phyloP scores from a whole-genome alignment of 2,113 vertebrate genomes.

The Gymnarchus niloticus region DNA sequence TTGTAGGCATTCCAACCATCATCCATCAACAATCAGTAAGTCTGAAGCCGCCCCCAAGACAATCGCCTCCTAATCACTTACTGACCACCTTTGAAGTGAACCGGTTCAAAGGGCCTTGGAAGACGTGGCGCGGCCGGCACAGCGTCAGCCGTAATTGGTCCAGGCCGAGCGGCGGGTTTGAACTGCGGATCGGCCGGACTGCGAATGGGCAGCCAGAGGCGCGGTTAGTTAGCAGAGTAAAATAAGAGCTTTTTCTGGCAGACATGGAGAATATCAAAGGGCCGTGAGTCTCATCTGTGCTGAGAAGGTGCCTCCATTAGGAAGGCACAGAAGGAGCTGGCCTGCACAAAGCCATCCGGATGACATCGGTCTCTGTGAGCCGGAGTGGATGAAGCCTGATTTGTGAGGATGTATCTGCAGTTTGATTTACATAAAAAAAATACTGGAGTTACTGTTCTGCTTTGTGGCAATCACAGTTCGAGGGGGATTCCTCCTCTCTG shows the following conservation, averaged over 20 bases:
- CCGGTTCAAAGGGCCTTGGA: constrained; percentile 76
- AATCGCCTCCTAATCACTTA: constrained; percentile 66
- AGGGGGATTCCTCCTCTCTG: neutral
- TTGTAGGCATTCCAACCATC: constrained; percentile 36
- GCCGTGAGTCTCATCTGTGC: constrained; percentile 47
- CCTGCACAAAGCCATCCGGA: neutral
- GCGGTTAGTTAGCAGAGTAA: constrained; percentile 69
- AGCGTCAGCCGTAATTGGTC: constrained; percentile 83
- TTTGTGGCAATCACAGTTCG: neutral
- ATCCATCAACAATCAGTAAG: constrained; percentile 66
- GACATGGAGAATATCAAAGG: constrained; percentile 59
- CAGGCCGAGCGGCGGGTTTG: constrained; percentile 74
- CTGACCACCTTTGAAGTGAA: constrained; percentile 75
- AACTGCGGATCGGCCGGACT: constrained; percentile 77
- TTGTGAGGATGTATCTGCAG: neutral
- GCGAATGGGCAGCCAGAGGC: constrained; percentile 79
- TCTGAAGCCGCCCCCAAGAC: constrained; percentile 60
- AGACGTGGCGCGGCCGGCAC: constrained; percentile 68
- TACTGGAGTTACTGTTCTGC: neutral
- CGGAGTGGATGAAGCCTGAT: neutral
- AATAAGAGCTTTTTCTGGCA: constrained; percentile 70
- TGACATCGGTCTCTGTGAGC: neutral
- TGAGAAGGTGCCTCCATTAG: constrained; percentile 62
- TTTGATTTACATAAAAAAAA: neutral
- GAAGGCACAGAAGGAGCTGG: constrained; percentile 37